Percentiles rank a stretch among this genome's conserved stretches.
phyloP scores from a whole-genome alignment of 2,888 invertebrate genomes.

The Neocrepidodera transversa region DNA sequence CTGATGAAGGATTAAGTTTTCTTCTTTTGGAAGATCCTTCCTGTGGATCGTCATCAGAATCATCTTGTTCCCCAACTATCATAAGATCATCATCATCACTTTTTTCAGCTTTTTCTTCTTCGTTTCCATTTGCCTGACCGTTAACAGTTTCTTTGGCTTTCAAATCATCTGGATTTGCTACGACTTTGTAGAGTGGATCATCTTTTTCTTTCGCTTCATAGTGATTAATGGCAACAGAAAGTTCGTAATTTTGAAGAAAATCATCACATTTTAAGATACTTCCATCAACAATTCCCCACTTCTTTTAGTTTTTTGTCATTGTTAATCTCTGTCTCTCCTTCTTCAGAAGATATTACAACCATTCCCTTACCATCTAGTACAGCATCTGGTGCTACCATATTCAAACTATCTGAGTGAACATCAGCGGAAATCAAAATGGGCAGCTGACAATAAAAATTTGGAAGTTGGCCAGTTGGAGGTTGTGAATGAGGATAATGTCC shows the following conservation, averaged over 20 bases:
- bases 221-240: conserved; percentile 76
- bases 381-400: conserved; percentile 97
- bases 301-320: conserved; percentile 76
- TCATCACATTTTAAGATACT: conserved; percentile 86
- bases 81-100: conserved; percentile 54
- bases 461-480: no score
- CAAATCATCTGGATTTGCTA: conserved; percentile 66
- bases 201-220: conserved; percentile 66
- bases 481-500: no score
- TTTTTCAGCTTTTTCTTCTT: conserved; percentile 43
- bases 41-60: conserved; percentile 55
- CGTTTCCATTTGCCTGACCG: no score
- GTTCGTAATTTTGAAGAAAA: conserved; percentile 88
- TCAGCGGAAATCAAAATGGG: no score
- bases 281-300: conserved; percentile 83
- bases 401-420: no score
- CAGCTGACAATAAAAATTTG: no score
- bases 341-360: conserved; percentile 91
- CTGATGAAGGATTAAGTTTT: conserved; percentile 47
- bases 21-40: conserved; percentile 57
- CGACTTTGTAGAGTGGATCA: conserved; percentile 70
- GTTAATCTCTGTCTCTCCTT: conserved; percentile 84
- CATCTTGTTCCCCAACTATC: conserved; percentile 47
- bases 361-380: conserved; percentile 83
- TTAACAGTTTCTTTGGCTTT: conserved; percentile 60